Evolutionary conservation across 2,888 invertebrate species (phyloP).

Genomic region (Rhodophaea formosa): DNA sequence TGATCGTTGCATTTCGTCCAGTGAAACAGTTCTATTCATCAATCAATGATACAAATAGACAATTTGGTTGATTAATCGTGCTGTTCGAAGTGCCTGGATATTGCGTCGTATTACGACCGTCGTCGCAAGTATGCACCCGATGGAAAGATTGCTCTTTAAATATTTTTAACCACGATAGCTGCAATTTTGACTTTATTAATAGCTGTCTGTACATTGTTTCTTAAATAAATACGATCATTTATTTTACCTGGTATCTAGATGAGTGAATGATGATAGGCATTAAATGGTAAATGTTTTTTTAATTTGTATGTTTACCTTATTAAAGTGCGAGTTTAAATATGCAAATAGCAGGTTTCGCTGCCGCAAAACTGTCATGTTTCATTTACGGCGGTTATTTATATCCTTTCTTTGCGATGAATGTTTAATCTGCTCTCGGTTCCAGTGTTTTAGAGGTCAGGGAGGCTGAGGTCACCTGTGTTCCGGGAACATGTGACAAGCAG

Average conservation of each 20-base stretch:
- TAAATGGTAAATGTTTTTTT: conserved; percentile 12
- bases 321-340: conserved; percentile 18
- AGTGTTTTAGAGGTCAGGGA: conserved; percentile 45
- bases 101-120: conserved; percentile 14
- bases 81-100: conserved; percentile 10
- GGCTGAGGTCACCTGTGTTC: conserved; percentile 65
- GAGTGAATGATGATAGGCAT: conserved; percentile 14
- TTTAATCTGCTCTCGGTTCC: conserved; percentile 16
- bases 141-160: conserved; percentile 12
- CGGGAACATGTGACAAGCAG: conserved; percentile 68
- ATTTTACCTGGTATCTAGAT: conserved; percentile 8
- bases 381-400: conserved; percentile 19
- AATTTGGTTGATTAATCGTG: conserved; percentile 28
- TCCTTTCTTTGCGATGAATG: conserved; percentile 20
- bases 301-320: conserved; percentile 14
- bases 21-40: conserved; percentile 25
- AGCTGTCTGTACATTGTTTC: neutral
- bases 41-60: conserved; percentile 27
- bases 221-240: conserved; percentile 4
- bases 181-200: neutral
- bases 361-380: conserved; percentile 17
- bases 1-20: conserved; percentile 22
- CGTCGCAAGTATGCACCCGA: neutral
- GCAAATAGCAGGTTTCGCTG: conserved; percentile 15
- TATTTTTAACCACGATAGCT: neutral